Evolutionary conservation across 1,140 invertebrate species (phyloP).

Genomic region (Cyclargus thomasi): DNA sequence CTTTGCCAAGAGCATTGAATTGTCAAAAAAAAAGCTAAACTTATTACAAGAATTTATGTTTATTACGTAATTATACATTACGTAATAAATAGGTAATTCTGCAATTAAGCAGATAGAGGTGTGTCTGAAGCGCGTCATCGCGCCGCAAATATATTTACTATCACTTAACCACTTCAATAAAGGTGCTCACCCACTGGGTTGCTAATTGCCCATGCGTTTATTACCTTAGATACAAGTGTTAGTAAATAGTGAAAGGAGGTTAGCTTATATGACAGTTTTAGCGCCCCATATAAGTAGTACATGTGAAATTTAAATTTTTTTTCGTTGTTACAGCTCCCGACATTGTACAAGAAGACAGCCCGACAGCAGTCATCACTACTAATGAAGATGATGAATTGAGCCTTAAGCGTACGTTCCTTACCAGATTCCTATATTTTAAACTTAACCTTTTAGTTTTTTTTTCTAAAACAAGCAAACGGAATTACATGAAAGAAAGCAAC

Average conservation of each 20-base stretch:
- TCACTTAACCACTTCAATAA: neutral
- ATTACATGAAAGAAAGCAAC: no score
- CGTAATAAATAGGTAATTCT: neutral
- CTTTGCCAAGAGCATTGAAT: no score
- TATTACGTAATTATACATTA: neutral
- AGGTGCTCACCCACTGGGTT: neutral
- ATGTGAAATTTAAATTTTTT: slow-evolving; percentile 7
- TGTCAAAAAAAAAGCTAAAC: no score
- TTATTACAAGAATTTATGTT: no score
- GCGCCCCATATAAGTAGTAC: no score
- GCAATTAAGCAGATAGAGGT: neutral
- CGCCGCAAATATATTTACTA: neutral
- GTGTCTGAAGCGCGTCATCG: neutral
- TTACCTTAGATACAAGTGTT: neutral
- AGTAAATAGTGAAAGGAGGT: no score
- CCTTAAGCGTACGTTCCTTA: slow-evolving; percentile 81
- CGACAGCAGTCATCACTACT: slow-evolving; percentile 67
- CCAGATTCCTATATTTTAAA: no score
- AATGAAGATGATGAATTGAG: slow-evolving; percentile 85
- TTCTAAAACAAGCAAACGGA: no score
- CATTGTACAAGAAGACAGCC: slow-evolving; percentile 79
- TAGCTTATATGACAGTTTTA: no score
- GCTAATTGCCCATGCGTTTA: neutral
- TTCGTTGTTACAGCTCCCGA: slow-evolving; percentile 80
- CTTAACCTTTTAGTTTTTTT: no score